Conservation (phyloP, 2,888 invertebrate species). For the Leptodirus hochenwartii region DNA sequence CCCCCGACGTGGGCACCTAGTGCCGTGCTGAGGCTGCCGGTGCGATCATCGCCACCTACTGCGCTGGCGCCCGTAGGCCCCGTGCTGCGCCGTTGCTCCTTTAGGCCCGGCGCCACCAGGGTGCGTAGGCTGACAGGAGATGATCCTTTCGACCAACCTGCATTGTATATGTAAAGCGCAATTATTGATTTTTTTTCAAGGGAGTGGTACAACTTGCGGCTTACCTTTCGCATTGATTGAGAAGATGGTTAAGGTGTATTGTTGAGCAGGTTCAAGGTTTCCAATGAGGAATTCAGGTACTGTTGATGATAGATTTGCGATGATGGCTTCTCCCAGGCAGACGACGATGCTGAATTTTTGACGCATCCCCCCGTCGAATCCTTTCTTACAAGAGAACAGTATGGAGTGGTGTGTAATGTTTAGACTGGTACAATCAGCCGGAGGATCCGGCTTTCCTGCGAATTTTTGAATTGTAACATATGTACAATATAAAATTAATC, state of each 20-base stretch:
- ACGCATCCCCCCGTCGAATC: conserved; percentile 34
- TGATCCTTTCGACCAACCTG: conserved; percentile 26
- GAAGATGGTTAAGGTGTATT: conserved; percentile 32
- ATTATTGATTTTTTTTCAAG: too few species aligned
- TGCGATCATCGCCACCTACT: conserved; percentile 8
- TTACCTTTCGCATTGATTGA: conserved; percentile 52
- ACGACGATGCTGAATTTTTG: conserved; percentile 29
- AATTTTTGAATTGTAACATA: too few species aligned
- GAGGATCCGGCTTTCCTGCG: conserved; percentile 29
- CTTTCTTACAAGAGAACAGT: conserved; percentile 30
- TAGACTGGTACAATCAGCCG: conserved; percentile 28
- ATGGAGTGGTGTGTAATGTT: conserved; percentile 33
- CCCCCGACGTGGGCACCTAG: conserved; percentile 17
- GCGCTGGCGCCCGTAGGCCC: conserved; percentile 17
- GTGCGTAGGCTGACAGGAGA: conserved; percentile 28
- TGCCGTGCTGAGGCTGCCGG: conserved; percentile 4
- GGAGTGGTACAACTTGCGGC: not conserved
- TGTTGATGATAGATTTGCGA: conserved; percentile 25
- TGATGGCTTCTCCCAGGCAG: conserved; percentile 19
- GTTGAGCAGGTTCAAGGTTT: conserved; percentile 31
- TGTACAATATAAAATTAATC: too few species aligned
- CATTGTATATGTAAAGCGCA: too few species aligned
- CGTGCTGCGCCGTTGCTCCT: conserved; percentile 28
- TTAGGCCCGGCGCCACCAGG: conserved; percentile 28
- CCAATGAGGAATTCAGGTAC: conserved; percentile 30